Base-by-base conservation (phyloP, 2,113 vertebrate genomes). In the Dasypus novemcinctus region DNA sequence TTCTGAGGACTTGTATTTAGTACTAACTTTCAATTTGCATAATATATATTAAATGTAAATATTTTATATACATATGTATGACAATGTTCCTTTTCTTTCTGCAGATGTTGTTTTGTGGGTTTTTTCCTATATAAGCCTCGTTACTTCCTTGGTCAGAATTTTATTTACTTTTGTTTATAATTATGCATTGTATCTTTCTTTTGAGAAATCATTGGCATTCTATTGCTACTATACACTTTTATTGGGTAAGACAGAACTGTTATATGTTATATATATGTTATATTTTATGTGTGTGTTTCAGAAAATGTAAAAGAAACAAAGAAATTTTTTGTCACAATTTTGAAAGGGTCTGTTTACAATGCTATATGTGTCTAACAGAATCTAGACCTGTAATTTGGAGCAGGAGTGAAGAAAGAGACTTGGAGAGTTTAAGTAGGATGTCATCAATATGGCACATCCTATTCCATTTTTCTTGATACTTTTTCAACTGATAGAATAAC, bases 71-170 rank as follows among this genome's bases (percentile, higher is more conserved):
- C 23, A 64, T 38, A 31, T 76, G 38, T 81, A 59, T 71, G 7
- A 78, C 13, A 29, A 20, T 69, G 7, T 64, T 95, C 14, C 80
- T 95, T 94, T 96, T 75, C 41, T 86, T 92, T 92, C n/a, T 91
- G 25, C 38, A 31, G 68, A 78, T 1, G 54, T 71, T 21, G 29
- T 57, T 20, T 57, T 57, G 54, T 57, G 54, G 52, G 46, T 29
- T 72, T 76, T 95, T 85, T 69, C 7, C 23, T 21, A 59, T 83
- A 10, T 79, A 88, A 83, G 43, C 7, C 41, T 57, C 41, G n/a
- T 66, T 87, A 68, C 87, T 93, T 90, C 17, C 90, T 86, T 95
- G 66, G 33, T 89, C 29, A 43, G 21, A 41, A 72, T 86, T 94
- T 96, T 83, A 87, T 66, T 84, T 83, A 59, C 59, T 59, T 88